Evolutionary conservation across 2,888 invertebrate species (phyloP), one percentile per base, ranked within the genome.

Genomic region (Andricus curvator): DNA sequence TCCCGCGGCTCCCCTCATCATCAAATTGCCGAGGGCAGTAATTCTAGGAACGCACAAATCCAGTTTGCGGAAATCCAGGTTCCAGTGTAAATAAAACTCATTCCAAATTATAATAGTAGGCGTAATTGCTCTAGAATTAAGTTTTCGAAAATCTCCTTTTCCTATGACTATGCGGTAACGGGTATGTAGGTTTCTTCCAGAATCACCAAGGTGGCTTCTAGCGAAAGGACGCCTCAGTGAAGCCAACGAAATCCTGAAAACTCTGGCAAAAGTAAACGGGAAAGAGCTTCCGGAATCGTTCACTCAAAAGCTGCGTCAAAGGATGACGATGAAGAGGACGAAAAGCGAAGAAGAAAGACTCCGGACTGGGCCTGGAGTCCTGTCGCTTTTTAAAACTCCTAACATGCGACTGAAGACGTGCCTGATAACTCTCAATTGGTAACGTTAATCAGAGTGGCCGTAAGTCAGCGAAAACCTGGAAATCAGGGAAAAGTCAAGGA

Each of bases 131-230:
- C 56, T n/a, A 3, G 56, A 22, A 60, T 2, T n/a, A 22, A 22
- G n/a, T 60, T 60, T 48, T 17, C 15, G 17, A n/a, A 60, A 60
- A 60, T 9, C 9, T 60, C n/a, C 62, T 62, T 15, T 62, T 25
- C 2, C 25, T 25, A 25, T 25, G 25, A 25, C 15, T 62, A 77
- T 85, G 81, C 82, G 79, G 83, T 85, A 85, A 85, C 83, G 81
- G 81, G 81, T 80, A 87, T 88, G 4, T 84, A 94, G 95, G 93
- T 96, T 97, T 84, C 94, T 98, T 88, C 98, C 98, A 0, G 98
- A 98, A 93, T 98, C 98, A 11, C 98, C 98, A 1, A 94, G 98
- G 86, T 98, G 98, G 98, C 93, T 98, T n/a, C 93, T 98, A 37
- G 96, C 97, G 90, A 96, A 96, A 90, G 97, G 97, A 20, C 94